Conservation (phyloP, 2,888 invertebrate genomes). For the Leptopilina drosophilae region DNA sequence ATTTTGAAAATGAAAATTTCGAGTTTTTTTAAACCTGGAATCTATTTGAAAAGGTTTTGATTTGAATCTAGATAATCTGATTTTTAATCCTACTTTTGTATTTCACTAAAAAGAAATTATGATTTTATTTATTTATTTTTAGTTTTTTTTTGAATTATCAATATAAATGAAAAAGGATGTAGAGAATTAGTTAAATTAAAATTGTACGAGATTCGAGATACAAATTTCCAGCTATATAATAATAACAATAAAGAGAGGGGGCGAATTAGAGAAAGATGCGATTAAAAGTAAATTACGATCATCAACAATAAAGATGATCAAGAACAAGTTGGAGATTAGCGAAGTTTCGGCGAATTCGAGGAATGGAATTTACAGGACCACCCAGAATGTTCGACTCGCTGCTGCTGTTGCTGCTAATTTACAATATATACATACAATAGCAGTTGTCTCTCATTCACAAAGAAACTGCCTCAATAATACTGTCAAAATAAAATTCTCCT, state of each 20-base stretch:
- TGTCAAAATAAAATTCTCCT: background rate
- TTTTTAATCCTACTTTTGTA: no score
- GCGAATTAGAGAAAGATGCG: background rate
- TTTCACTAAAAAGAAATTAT: no score
- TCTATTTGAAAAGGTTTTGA: no score
- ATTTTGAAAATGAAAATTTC: no score
- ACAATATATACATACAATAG: background rate
- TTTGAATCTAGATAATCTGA: no score
- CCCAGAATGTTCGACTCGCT: constrained; percentile 63
- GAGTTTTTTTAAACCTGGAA: no score
- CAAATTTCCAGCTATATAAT: background rate
- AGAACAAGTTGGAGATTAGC: constrained; percentile 40
- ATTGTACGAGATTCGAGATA: background rate
- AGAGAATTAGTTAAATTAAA: no score
- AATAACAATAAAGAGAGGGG: no score
- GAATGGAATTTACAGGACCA: constrained; percentile 71
- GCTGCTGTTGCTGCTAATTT: background rate
- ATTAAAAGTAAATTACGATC: constrained; percentile 10
- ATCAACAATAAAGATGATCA: constrained; percentile 7
- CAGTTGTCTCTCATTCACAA: no score
- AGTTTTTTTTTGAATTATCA: no score
- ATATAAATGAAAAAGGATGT: no score
- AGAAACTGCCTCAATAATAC: background rate
- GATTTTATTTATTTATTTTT: no score
- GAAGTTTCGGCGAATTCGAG: constrained; percentile 52